These are phyloP conservation scores for Centruroides vittatus DNA, from an alignment of 1,140 invertebrate genomes.

Conservation along the genomic window DNA sequence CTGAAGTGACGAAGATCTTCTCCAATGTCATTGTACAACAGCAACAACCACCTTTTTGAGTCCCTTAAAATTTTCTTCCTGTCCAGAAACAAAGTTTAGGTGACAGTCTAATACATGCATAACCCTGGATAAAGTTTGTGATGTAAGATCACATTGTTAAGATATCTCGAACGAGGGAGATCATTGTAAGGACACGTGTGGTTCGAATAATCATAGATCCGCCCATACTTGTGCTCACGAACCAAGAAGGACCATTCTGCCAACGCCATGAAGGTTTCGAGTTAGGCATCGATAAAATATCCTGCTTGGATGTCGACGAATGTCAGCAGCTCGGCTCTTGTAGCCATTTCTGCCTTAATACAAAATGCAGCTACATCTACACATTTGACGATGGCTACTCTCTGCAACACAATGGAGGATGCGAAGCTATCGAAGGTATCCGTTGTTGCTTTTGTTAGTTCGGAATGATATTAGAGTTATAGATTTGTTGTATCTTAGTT, in stretches of 20 bases:
- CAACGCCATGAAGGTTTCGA: slow-evolving; percentile 42
- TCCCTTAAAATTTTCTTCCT: slow-evolving; percentile 43
- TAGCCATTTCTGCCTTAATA: slow-evolving; percentile 82
- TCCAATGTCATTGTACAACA: slow-evolving; percentile 38
- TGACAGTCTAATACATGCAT: slow-evolving; percentile 50
- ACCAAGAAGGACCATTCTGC: slow-evolving; percentile 62
- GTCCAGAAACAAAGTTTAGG: slow-evolving; percentile 32
- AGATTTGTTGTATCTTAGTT: slow-evolving; percentile 3
- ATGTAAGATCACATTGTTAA: slow-evolving; percentile 15
- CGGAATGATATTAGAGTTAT: slow-evolving; percentile 15
- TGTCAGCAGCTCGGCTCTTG: slow-evolving; percentile 64
- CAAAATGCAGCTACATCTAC: slow-evolving; percentile 82
- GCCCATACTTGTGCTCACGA: slow-evolving; percentile 82
- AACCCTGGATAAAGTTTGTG: slow-evolving; percentile 24
- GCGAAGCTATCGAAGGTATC: slow-evolving; percentile 45
- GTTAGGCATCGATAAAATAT: slow-evolving; percentile 46
- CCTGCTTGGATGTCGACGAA: slow-evolving; percentile 81
- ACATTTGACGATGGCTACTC: slow-evolving; percentile 73
- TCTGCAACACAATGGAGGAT: slow-evolving; percentile 53
- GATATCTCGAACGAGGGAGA: slow-evolving; percentile 15
- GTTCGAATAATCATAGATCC: slow-evolving; percentile 86
- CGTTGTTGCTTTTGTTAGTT: slow-evolving; percentile 5
- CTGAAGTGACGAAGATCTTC: slow-evolving; percentile 30
- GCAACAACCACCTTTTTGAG: slow-evolving; percentile 59
- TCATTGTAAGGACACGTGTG: slow-evolving; percentile 40